phyloP scores from a whole-genome alignment of 2,888 invertebrate species.

The Eupithecia inturbata region DNA sequence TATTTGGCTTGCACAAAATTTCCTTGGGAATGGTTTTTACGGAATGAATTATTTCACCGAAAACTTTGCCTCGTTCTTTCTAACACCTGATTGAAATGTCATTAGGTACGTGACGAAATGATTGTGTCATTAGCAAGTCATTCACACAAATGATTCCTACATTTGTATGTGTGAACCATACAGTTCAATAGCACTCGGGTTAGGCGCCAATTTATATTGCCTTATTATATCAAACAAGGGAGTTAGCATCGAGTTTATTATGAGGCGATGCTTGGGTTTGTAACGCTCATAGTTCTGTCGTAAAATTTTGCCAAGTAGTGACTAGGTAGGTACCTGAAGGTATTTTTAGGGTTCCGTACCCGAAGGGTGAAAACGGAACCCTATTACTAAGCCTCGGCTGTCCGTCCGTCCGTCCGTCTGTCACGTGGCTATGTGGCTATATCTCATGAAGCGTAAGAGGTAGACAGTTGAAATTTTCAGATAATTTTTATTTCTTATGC shows the following conservation, averaged over 20 bases:
- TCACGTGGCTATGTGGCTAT: no score
- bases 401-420: no score
- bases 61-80: not conserved
- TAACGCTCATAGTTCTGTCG: not conserved
- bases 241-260: not conserved
- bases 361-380: no score
- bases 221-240: slow-evolving; percentile 9
- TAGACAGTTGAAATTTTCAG: no score
- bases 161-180: slow-evolving; percentile 66
- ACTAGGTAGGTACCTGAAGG: no score
- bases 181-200: slow-evolving; percentile 46
- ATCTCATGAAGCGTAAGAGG: no score
- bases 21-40: no score
- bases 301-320: no score
- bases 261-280: not conserved
- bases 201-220: slow-evolving; percentile 15
- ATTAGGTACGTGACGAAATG: slow-evolving; percentile 51
- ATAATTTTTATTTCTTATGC: no score
- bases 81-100: slow-evolving; percentile 54
- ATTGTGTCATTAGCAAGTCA: slow-evolving; percentile 55
- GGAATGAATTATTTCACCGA: not conserved
- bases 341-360: no score
- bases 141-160: slow-evolving; percentile 52
- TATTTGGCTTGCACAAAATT: no score
- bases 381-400: no score